Evolutionary conservation across 1,140 invertebrate genomes (phyloP), one percentile per base, ranked within the genome.

Genomic region (Xylocopa sonorina): DNA sequence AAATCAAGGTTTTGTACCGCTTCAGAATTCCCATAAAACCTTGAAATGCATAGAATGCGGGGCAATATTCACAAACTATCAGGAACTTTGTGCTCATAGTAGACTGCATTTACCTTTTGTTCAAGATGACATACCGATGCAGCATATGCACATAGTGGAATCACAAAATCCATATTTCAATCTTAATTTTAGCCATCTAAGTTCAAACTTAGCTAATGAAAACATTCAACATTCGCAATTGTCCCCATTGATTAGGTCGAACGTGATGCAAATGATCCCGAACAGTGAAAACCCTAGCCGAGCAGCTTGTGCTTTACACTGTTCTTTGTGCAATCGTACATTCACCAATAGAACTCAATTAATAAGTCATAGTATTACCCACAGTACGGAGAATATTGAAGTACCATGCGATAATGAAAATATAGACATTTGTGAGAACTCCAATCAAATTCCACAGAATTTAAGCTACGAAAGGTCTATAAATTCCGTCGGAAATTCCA

Each of bases 101-200:
- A 85, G 87, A 63, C 48, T 89, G 1, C 91, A 93, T 51, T 55
- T 88, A 2, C 87, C 90, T 7, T 88, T 90, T 24, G 82, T 90
- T 14, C 87, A 89, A 43, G 88, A 91, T 3, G 87, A 86, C 27
- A 72, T 86, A 48, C 87, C 90, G 0, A 62, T 90, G 21, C 88
- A 90, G 16, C 89, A 90, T n/a, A 91, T 90, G 90, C 87, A 89
- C 32, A 88, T 92, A 4, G 89, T 90, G 0, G 91, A 93, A 51
- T 82, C 91, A 7, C 89, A 90, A n/a, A 91, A 88, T 83, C 62
- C 83, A 0, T 91, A 90, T 46, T 72, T 89, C 0, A 88, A 89
- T 76, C 83, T 91, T 16, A 87, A 88, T 72, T 86, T 91, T 12
- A 64, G 78, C 67, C 81, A 88, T 9, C 63, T 83, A 0, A 51